These are phyloP conservation scores for Drosophila simulans DNA, from an alignment of 1,140 invertebrate genomes.

Conservation along the genomic window DNA sequence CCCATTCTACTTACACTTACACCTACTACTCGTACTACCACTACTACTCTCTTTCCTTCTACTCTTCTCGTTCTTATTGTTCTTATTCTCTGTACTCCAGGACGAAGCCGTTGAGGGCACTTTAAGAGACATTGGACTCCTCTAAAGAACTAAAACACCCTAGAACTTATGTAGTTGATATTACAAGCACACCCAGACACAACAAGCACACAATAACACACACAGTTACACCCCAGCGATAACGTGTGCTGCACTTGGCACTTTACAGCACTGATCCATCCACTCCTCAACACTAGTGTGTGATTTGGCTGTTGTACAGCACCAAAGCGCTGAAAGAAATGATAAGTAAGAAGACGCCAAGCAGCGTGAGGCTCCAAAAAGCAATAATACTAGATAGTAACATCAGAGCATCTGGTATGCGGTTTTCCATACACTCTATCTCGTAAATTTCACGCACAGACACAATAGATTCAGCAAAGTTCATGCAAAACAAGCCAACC, in stretches of 20 bases:
- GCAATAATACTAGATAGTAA: constrained; percentile 38
- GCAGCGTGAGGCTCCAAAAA: constrained; percentile 39
- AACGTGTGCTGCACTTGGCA: constrained; percentile 35
- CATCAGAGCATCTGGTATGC: constrained; percentile 43
- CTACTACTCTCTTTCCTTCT: constrained; percentile 58
- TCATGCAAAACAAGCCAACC: constrained; percentile 72
- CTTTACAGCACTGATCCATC: constrained; percentile 33
- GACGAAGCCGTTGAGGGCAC: constrained; percentile 93
- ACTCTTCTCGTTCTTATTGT: constrained; percentile 83
- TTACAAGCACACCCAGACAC: constrained; percentile 53
- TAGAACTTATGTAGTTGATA: constrained; percentile 71
- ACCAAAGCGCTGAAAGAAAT: constrained; percentile 19
- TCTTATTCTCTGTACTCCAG: constrained; percentile 86
- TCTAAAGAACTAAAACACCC: constrained; percentile 85
- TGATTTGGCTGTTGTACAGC: constrained; percentile 38
- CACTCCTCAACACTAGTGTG: constrained; percentile 24
- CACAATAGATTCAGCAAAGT: constrained; percentile 52
- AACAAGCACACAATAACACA: constrained; percentile 16
- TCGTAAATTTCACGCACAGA: constrained; percentile 21
- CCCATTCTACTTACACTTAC: constrained; percentile 30
- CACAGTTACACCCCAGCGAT: constrained; percentile 32
- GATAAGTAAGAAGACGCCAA: constrained; percentile 11
- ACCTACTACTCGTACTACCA: constrained; percentile 33
- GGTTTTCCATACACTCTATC: constrained; percentile 34
- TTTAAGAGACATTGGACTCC: constrained; percentile 92